Base-by-base conservation (phyloP, 1,140 invertebrate species). In the Drosophila eugracilis region DNA sequence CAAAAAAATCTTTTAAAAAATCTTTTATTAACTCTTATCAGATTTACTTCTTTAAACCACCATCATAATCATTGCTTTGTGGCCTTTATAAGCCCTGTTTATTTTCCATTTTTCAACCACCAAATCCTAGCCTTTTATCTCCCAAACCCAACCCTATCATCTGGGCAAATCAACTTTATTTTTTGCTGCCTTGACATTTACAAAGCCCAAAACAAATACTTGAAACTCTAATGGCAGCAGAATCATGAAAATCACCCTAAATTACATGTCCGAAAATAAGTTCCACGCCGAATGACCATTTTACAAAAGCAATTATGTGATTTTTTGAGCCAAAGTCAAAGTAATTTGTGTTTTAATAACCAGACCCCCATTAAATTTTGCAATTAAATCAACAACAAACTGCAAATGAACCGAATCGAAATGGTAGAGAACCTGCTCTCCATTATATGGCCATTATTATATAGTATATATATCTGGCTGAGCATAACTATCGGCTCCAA, bases 401-500 rank as follows among this genome's bases (percentile, higher is more conserved):
- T 67, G 65, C 62, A 28, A 67, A 67, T 67, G 65, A 67, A 67
- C 65, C 10, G 65, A 53, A 34, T 17, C 22, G 36, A 42, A 15
- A 15, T 39, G 21, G 24, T 19, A 21, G 26, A 42, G 45, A 67
- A 37, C 21, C 55, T 19, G 63, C 45, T 15, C 45, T 15, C 60
- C 47, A 67, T 67, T 67, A 67, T 67, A 53, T 67, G 22, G 62
- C 14, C 65, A 67, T 67, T 67, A 67, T n/a, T n/a, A n/a, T n/a
- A n/a, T n/a, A n/a, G n/a, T n/a, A n/a, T n/a, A n/a, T n/a, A n/a
- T n/a, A n/a, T 67, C 37, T 67, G 65, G 36, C 37, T 53, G 47
- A 28, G 62, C 65, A 67, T 67, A 67, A 67, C 65, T 67, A 67
- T 67, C 62, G 42, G 60, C 47, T 53, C 65, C 65, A 67, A 66